Evolutionary conservation across 2,797 vertebrate species (phyloP).

Genomic region (Girardinus metallicus): DNA sequence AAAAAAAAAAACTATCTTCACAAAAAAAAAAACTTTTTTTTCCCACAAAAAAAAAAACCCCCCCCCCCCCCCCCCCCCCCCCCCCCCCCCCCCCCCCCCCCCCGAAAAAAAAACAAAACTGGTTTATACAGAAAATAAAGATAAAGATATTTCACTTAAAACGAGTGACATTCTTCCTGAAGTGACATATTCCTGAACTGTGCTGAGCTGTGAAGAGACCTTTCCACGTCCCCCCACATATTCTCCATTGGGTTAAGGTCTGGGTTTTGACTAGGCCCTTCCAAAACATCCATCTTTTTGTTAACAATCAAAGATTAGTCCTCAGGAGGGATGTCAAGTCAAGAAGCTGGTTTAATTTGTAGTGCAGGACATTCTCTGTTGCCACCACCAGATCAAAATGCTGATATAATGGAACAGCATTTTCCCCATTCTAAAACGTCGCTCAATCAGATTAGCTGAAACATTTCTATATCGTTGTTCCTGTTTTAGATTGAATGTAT

Average conservation of each 20-base stretch:
- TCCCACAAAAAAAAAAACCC: no score
- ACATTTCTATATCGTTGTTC: neutral
- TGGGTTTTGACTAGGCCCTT: neutral
- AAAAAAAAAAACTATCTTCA: no score
- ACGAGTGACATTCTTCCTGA: no score
- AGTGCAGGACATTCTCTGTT: neutral
- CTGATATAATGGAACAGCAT: neutral
- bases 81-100: no score
- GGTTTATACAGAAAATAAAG: no score
- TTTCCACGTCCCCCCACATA: neutral
- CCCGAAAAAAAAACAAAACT: no score
- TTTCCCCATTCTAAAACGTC: neutral
- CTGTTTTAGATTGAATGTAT: neutral
- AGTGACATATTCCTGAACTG: no score
- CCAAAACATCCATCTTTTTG: neutral
- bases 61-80: no score
- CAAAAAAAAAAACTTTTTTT: no score
- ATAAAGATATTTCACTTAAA: no score
- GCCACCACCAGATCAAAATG: slow-evolving; percentile 1
- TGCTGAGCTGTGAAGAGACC: neutral
- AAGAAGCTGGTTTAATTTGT: neutral
- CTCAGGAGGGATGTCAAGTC: neutral
- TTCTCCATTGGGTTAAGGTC: neutral
- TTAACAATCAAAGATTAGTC: neutral
- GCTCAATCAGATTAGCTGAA: neutral